A percentile compares a stretch with the other conserved stretches of the same genome.
Conservation (phyloP, 2,797 vertebrate genomes). For the Sebastes cheni region DNA sequence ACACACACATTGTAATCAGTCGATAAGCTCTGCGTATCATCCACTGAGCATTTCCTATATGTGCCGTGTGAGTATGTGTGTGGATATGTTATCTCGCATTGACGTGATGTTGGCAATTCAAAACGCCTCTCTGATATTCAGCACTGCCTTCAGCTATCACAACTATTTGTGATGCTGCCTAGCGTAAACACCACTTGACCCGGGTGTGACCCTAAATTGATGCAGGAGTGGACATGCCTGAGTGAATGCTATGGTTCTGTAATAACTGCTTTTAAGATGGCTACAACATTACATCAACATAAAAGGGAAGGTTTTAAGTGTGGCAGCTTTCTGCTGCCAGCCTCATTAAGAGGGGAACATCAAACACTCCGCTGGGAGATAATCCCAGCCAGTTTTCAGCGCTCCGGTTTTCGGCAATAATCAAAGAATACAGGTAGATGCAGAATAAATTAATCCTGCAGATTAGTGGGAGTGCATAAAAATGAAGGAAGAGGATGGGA, state of each 20-base stretch:
- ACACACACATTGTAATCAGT: neutral
- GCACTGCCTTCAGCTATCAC: conserved; percentile 29
- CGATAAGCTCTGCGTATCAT: neutral
- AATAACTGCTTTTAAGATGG: conserved; percentile 56
- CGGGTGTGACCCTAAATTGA: conserved; percentile 27
- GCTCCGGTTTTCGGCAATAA: conserved; percentile 62
- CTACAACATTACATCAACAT: conserved; percentile 46
- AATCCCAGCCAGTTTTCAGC: conserved; percentile 58
- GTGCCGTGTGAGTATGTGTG: neutral
- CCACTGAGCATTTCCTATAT: neutral
- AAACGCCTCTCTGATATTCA: conserved; percentile 19
- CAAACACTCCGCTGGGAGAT: conserved; percentile 66
- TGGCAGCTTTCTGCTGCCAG: conserved; percentile 45
- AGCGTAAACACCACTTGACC: conserved; percentile 50
- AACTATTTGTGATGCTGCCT: conserved; percentile 18
- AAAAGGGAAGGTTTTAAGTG: conserved; percentile 51
- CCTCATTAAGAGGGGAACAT: conserved; percentile 69
- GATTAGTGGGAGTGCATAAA: conserved; percentile 68
- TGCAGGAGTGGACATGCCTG: conserved; percentile 42
- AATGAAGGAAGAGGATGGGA: conserved; percentile 49
- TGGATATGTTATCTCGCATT: neutral
- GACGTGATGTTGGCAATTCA: conserved; percentile 17
- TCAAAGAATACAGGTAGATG: conserved; percentile 76
- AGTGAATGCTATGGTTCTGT: conserved; percentile 23
- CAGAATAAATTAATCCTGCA: conserved; percentile 66